Base-by-base conservation (phyloP, 1,140 invertebrate species). In the silkworm (Bombyx mori) region DNA sequence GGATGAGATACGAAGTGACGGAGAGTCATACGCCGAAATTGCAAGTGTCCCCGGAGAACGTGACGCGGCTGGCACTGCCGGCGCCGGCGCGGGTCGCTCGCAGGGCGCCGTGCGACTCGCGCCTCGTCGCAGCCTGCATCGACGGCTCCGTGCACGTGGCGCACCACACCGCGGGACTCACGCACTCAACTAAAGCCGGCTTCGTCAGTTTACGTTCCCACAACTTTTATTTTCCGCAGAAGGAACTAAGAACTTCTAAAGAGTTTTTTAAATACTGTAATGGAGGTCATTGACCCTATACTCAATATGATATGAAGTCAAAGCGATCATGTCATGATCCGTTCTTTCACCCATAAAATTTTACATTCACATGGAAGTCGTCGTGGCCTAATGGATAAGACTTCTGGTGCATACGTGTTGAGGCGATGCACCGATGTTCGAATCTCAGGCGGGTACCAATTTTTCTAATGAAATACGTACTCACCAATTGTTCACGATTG, bases 131-230 rank as follows among this genome's bases (percentile, higher is more conserved):
- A 1, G 76, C 83, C 3, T 87, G 85, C 57, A 86, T 84, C 10
- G 85, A 88, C 54, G 80, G 82, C 26, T 79, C 85, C n/a, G 49
- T 86, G 26, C 76, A 80, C 42, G 56, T 82, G 0, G 51, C 82
- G 48, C 79, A 84, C 51, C 63, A 64, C 35, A 35, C 54, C 6
- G 63, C 66, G 1, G 82, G 82, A 9, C 51, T 84, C 3, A 84
- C 75, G 6, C 79, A 80, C 56, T 69, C 78, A 6, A 71, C 71
- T 3, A 71, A 69, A 49, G 75, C 77, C 55, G 78, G 79, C 6
- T 82, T 82, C 70, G 80, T 83, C 58, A 82, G 77, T 77, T 55
- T 50, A 12, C 8, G 52, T 56, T 46, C 50, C 9, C 48, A 26
- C 6, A 3, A 51, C 44, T 35, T 44, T 9, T 46, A 53, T 42